Conservation (phyloP, 2,113 vertebrate genomes). For the Pelvicachromis taeniatus region DNA sequence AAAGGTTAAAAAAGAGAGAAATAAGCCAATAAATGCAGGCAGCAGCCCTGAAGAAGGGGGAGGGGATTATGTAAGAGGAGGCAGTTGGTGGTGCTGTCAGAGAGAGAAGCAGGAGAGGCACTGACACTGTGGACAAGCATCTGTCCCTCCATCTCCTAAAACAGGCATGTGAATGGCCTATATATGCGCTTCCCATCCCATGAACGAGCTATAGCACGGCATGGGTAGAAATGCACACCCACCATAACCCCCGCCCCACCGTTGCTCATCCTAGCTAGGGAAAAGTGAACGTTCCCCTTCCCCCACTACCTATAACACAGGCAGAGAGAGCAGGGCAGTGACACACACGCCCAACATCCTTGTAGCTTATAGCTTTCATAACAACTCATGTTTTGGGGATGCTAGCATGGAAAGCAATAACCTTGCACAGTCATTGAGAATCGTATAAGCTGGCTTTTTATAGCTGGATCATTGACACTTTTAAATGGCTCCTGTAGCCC, state of each 20-base stretch:
- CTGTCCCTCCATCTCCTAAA: constrained; percentile 52
- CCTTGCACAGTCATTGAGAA: constrained; percentile 24
- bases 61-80: constrained; percentile 76
- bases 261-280: constrained; percentile 56
- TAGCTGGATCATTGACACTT: constrained; percentile 32
- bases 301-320: constrained; percentile 49
- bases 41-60: constrained; percentile 51
- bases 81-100: constrained; percentile 66
- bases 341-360: constrained; percentile 32
- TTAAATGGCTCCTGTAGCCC: constrained; percentile 16
- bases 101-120: constrained; percentile 45
- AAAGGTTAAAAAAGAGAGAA: constrained; percentile 63
- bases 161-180: constrained; percentile 5
- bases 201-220: background rate
- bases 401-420: constrained; percentile 15
- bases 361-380: constrained; percentile 14
- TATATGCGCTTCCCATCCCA: background rate
- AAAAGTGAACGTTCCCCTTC: constrained; percentile 48
- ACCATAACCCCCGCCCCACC: background rate
- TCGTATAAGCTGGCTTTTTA: background rate
- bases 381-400: constrained; percentile 2
- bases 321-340: constrained; percentile 30
- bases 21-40: constrained; percentile 71
- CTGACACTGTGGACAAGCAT: constrained; percentile 63
- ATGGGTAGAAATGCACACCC: constrained; percentile 12